Evolutionary conservation across 1,140 invertebrate genomes (phyloP), one percentile per base, ranked within the genome.

Genomic region (Drosophila busckii): DNA sequence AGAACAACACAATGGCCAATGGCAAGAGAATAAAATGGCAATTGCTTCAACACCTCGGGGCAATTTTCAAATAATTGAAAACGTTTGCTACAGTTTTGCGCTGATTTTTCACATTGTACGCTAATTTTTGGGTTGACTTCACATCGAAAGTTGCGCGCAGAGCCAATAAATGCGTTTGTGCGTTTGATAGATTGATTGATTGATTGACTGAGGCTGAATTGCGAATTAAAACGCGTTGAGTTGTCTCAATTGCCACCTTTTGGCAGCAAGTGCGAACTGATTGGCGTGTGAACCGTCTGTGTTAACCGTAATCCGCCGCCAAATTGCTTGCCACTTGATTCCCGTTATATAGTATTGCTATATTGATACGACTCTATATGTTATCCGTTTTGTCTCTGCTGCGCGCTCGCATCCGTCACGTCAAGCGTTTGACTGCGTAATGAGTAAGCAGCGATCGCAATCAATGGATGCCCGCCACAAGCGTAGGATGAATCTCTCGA

Each of bases 211-310:
- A 76, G 46, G 22, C 34, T 25, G 22, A 42, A 10, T 50, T 42
- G 53, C 60, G 45, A 54, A 56, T 60, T 37, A 26, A 26, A 58
- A 53, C 28, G 58, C 59, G 73, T 68, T 80, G 73, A 78, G 71
- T 45, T 60, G 53, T 49, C 73, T 78, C 71, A 73, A 66, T 73
- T 78, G 68, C 68, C 71, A 78, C 71, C 73, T 73, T 73, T 59
- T 59, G 63, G 46, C 46, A n/a, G n/a, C 42, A 64, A 80, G 71
- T 80, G 73, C 46, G 73, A 78, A 80, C 26, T 67, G 73, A 78
- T 38, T 31, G 48, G 28, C 52, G 23, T n/a, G n/a, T n/a, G n/a
- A n/a, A n/a, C n/a, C n/a, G n/a, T n/a, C n/a, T n/a, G n/a, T n/a
- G n/a, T n/a, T n/a, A 31, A 34, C 26, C 12, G 49, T 41, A 17